Evolutionary conservation across 2,888 invertebrate species (phyloP), one percentile per base, ranked within the genome.

Genomic region (Nomada fucata): DNA sequence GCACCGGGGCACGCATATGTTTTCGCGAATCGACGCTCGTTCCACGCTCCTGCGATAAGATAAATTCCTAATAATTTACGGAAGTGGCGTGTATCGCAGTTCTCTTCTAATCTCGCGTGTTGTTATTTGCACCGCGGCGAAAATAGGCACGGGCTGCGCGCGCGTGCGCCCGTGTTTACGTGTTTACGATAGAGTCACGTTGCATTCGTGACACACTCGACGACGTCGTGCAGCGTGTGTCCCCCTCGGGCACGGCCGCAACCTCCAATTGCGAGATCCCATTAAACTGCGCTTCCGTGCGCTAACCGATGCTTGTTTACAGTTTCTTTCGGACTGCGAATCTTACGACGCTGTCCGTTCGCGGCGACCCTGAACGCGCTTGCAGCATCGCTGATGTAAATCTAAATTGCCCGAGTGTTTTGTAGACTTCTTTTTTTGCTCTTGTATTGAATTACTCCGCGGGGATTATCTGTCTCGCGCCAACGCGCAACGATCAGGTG

Each of bases 71-170:
- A 23, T 47, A 63, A 63, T 53, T 63, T 63, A 55, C 72, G 63
- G 53, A 65, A 73, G 52, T 20, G 7, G 20, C 44, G 4, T 26
- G 13, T 20, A 11, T 20, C 47, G 13, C 20, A 5, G 23, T 26
- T 11, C 20, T 26, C 26, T 26, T n/a, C 20, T 69, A 69, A 69
- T 76, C 71, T 64, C 18, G 36, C 44, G 63, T 69, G 55, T 70
- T 70, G 59, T 71, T 52, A 65, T 71, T 76, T 50, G 64, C 44
- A 76, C 52, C 26, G 42, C 5, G 36, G 42, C 18, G 20, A 65
- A 71, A 76, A 76, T 76, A 71, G 71, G 29, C 29, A 65, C 18
- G 10, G 59, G 20, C 9, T 44, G 15, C 55, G 26, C 26, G 26
- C 26, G 26, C 26, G 26, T 2, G 36, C 23, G 26, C 65, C 64